These are phyloP conservation scores for Fukomys damarensis DNA, from an alignment of 2,113 vertebrate species.

Conservation along the genomic window DNA sequence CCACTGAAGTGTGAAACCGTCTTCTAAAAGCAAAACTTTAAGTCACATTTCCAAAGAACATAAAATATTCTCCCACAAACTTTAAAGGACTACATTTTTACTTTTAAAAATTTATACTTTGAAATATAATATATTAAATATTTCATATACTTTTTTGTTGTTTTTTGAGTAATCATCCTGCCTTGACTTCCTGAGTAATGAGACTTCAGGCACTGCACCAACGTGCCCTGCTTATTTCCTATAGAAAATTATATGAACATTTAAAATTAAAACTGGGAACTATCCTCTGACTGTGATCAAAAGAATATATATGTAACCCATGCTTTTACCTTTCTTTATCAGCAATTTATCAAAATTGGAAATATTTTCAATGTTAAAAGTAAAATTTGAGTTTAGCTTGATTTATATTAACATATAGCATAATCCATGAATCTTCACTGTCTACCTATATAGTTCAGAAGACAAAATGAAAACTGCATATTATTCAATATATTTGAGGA, in stretches of 20 bases:
- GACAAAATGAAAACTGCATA: not conserved
- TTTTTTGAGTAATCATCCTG: not conserved
- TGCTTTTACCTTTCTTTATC: not conserved
- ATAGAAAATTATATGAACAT: not conserved
- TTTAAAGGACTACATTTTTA: not conserved
- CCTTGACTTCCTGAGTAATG: not conserved
- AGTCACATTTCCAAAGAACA: slow-evolving; percentile 13
- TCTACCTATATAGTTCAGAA: not conserved
- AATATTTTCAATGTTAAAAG: slow-evolving; percentile 22
- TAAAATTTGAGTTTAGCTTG: not conserved
- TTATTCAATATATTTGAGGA: not conserved
- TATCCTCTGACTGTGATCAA: not conserved
- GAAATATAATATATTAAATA: slow-evolving; percentile 7
- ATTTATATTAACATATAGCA: slow-evolving; percentile 4
- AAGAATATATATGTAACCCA: not conserved
- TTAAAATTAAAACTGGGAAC: not conserved
- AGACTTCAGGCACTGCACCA: not conserved
- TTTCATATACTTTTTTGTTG: not conserved
- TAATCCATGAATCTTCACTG: not conserved
- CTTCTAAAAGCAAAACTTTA: slow-evolving; percentile 59
- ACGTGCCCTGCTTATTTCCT: not conserved
- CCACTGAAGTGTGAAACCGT: slow-evolving; percentile 50
- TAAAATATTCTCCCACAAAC: not conserved
- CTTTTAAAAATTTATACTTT: slow-evolving; percentile 47
- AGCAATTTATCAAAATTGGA: not conserved